These are phyloP conservation scores for Chaetodon trifasciatus DNA, from an alignment of 2,797 vertebrate species.

Conservation along the genomic window DNA sequence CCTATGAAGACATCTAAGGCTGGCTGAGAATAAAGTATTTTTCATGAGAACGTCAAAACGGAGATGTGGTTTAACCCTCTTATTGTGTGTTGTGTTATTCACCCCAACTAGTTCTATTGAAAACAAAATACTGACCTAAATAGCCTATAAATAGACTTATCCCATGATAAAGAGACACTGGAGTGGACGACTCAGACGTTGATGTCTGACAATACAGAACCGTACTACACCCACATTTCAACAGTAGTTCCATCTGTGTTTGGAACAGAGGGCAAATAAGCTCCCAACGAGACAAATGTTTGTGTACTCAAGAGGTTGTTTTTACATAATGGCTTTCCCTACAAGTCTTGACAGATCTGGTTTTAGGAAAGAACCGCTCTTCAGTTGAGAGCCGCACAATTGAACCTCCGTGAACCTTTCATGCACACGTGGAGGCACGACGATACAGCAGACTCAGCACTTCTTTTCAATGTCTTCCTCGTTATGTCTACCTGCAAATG, in stretches of 20 bases:
- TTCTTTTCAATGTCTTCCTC: not conserved
- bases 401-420: conserved; percentile 29
- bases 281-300: conserved; percentile 64
- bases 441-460: conserved; percentile 35
- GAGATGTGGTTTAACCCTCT: conserved; percentile 12
- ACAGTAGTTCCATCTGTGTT: conserved; percentile 46
- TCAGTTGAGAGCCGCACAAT: conserved; percentile 55
- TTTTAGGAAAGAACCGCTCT: conserved; percentile 56
- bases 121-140: conserved; percentile 43
- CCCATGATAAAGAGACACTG: conserved; percentile 44
- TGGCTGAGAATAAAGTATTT: conserved; percentile 15
- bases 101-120: conserved; percentile 39
- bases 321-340: conserved; percentile 63
- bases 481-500: not conserved
- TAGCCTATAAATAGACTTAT: conserved; percentile 18
- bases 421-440: conserved; percentile 51
- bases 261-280: conserved; percentile 54
- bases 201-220: conserved; percentile 40
- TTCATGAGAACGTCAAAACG: conserved; percentile 34
- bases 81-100: conserved; percentile 26
- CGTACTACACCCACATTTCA: conserved; percentile 60
- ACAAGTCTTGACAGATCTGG: conserved; percentile 82
- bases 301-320: conserved; percentile 62
- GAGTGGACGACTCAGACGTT: conserved; percentile 31
- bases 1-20: not conserved